Conservation (phyloP, 2,888 invertebrate genomes). For the Pediacus dermestoides region DNA sequence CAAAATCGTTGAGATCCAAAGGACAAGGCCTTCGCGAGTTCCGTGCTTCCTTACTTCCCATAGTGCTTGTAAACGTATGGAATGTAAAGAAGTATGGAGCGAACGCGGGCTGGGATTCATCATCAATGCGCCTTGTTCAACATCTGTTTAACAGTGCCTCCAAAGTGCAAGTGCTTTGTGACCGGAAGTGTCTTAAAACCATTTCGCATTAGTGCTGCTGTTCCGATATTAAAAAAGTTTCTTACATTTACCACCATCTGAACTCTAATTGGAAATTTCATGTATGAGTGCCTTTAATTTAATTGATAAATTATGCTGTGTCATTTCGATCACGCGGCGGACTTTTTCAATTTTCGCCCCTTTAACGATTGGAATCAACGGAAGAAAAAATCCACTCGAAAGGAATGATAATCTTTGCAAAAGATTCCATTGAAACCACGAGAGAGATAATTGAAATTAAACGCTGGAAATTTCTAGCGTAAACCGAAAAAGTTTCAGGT, state of each 20-base stretch:
- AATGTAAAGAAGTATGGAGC: constrained; percentile 98
- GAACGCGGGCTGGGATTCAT: constrained; percentile 43
- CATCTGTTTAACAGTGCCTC: too few relatives aligned
- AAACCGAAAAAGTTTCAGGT: too few relatives aligned
- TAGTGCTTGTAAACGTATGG: constrained; percentile 82
- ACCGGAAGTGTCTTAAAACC: constrained; percentile 25
- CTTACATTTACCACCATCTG: constrained; percentile 18
- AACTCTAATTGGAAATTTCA: constrained; percentile 41
- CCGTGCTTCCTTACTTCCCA: constrained; percentile 97
- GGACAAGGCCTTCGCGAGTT: constrained; percentile 54
- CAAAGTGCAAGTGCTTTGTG: constrained; percentile 15
- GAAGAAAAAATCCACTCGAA: too few relatives aligned
- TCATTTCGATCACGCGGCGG: constrained; percentile 32
- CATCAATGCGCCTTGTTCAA: constrained; percentile 4
- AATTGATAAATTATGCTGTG: constrained; percentile 37
- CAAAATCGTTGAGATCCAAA: too few relatives aligned
- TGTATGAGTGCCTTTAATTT: constrained; percentile 37
- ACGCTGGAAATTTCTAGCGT: too few relatives aligned
- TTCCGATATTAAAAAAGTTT: constrained; percentile 34
- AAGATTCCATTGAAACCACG: too few relatives aligned
- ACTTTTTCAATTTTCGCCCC: too few relatives aligned
- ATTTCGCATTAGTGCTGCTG: constrained; percentile 21
- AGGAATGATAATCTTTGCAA: too few relatives aligned
- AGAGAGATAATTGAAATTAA: too few relatives aligned
- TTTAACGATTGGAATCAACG: too few relatives aligned